These are phyloP conservation scores for Drosophila punjabiensis DNA, from an alignment of 1,140 invertebrate genomes.

Conservation along the genomic window DNA sequence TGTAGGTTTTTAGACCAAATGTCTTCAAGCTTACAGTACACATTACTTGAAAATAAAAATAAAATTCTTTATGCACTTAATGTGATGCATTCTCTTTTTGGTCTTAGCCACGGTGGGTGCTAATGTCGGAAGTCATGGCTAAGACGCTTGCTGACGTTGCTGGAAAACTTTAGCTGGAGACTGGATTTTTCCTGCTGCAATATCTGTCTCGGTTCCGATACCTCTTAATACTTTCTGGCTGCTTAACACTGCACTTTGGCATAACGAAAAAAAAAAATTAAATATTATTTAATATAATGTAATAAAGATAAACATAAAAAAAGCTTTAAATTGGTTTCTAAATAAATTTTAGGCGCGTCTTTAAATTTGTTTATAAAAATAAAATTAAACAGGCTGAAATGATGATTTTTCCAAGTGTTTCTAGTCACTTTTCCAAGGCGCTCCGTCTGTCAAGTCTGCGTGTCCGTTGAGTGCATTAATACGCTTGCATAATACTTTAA, in stretches of 20 bases:
- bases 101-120: not conserved
- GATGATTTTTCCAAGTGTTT: constrained; percentile 13
- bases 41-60: not conserved
- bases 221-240: constrained; percentile 33
- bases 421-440: constrained; percentile 59
- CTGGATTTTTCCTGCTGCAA: constrained; percentile 50
- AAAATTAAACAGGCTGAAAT: too few relatives aligned
- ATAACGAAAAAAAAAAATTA: not conserved
- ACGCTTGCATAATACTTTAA: constrained; percentile 83
- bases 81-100: constrained; percentile 22
- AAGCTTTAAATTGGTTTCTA: not conserved
- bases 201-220: constrained; percentile 18
- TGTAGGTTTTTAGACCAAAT: not conserved
- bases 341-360: not conserved
- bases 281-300: not conserved
- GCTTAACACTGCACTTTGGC: constrained; percentile 49
- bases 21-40: too few relatives aligned
- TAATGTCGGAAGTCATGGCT: constrained; percentile 2
- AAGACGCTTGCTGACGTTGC: constrained; percentile 31
- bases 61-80: constrained; percentile 13
- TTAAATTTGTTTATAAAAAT: not conserved
- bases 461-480: constrained; percentile 80
- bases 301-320: not conserved
- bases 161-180: constrained; percentile 29
- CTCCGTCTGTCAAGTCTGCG: constrained; percentile 19